phyloP scores from a whole-genome alignment of 2,888 invertebrate genomes.

The Melinopterus prodromus region DNA sequence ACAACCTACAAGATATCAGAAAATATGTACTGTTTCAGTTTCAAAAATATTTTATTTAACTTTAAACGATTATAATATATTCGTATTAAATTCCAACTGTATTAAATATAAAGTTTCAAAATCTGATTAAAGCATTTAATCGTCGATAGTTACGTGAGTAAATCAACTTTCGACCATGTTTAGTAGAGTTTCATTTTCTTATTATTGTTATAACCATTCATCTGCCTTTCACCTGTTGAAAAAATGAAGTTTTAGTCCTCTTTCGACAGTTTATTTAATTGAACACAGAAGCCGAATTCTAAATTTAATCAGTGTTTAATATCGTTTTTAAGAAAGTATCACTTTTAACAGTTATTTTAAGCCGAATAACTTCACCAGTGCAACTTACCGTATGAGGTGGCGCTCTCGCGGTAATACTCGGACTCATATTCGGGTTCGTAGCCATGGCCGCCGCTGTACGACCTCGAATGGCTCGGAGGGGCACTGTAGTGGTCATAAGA shows the following conservation, averaged over 20 bases:
- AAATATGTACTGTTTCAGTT: neutral
- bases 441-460: constrained; percentile 54
- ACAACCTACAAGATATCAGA: neutral
- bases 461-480: constrained; percentile 48
- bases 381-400: constrained; percentile 47
- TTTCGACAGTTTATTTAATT: neutral
- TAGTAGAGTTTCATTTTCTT: constrained; percentile 4
- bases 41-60: neutral
- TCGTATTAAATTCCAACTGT: neutral
- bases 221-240: constrained; percentile 26
- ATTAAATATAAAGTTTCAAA: neutral
- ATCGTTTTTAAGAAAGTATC: neutral
- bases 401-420: constrained; percentile 57
- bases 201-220: constrained; percentile 4
- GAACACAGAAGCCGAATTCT: neutral
- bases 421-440: constrained; percentile 59
- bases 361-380: neutral
- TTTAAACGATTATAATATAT: neutral
- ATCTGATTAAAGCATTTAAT: neutral
- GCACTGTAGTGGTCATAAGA: constrained; percentile 51
- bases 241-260: constrained; percentile 19
- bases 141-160: neutral
- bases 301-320: neutral
- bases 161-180: neutral
- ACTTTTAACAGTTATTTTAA: neutral